phyloP scores from a whole-genome alignment of 2,888 invertebrate species.

The Drosophila paramelanica region DNA sequence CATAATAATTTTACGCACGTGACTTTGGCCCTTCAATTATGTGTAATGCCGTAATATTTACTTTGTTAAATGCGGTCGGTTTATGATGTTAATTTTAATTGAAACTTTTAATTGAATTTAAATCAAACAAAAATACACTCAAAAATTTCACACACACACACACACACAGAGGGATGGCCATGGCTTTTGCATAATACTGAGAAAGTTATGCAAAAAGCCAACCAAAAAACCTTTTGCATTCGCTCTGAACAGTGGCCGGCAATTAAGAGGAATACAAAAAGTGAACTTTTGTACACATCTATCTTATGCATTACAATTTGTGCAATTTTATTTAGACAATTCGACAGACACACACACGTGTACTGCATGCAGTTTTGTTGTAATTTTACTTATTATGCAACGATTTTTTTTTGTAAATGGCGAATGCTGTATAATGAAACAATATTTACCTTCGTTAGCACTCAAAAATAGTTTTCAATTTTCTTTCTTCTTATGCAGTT shows the following conservation, averaged over 20 bases:
- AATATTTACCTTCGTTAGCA: conserved; percentile 79
- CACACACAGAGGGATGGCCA: neutral
- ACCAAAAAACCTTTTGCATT: conserved; percentile 23
- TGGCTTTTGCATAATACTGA: conserved; percentile 22
- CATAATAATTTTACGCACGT: conserved; percentile 38
- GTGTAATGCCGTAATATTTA: conserved; percentile 75
- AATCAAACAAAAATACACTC: conserved; percentile 45
- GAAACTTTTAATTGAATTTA: conserved; percentile 75
- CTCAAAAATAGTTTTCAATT: conserved; percentile 71
- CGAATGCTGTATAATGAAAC: conserved; percentile 65
- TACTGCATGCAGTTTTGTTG: conserved; percentile 12
- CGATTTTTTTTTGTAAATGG: conserved; percentile 24
- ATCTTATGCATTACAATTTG: conserved; percentile 40
- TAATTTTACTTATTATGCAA: conserved; percentile 59
- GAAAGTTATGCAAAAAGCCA: conserved; percentile 24
- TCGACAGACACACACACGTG: neutral
- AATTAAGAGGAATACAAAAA: conserved; percentile 53
- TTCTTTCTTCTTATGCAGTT: conserved; percentile 65
- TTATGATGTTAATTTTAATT: conserved; percentile 70
- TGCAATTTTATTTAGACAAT: conserved; percentile 47
- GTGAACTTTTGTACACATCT: conserved; percentile 12
- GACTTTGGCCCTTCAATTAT: conserved; percentile 73
- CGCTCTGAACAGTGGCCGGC: conserved; percentile 32
- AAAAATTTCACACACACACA: conserved; percentile 1
- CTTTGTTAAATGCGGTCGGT: conserved; percentile 61